A percentile compares a stretch with the other conserved stretches of the same genome.
Evolutionary conservation across 2,888 invertebrate species (phyloP).

Genomic region (Nudaria mundana): DNA sequence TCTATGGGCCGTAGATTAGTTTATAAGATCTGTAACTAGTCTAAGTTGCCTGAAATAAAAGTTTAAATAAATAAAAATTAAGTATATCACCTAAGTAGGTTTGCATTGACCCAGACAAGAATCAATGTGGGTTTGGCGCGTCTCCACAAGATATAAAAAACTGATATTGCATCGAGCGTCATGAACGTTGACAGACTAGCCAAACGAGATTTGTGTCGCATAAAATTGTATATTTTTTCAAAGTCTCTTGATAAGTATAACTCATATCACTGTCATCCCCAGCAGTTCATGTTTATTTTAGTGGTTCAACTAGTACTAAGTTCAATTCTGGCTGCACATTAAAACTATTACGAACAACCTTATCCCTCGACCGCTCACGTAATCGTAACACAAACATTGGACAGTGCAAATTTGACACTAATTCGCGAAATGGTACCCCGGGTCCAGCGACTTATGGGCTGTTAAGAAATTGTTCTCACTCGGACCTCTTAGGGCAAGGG

Average conservation of each 20-base stretch:
- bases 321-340: slow-evolving; percentile 19
- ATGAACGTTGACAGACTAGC: not conserved
- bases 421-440: slow-evolving; percentile 59
- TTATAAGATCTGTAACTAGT: too few relatives aligned
- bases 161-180: too few relatives aligned
- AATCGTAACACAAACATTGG: slow-evolving; percentile 17
- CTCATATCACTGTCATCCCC: too few relatives aligned
- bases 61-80: too few relatives aligned
- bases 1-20: too few relatives aligned
- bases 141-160: too few relatives aligned
- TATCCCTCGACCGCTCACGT: slow-evolving; percentile 15
- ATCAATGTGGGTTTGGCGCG: too few relatives aligned
- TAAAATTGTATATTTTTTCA: too few relatives aligned
- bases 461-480: slow-evolving; percentile 75
- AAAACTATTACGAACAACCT: slow-evolving; percentile 11
- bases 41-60: too few relatives aligned
- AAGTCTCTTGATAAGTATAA: not conserved
- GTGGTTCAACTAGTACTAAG: slow-evolving; percentile 8
- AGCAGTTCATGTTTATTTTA: not conserved
- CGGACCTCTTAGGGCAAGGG: slow-evolving; percentile 37
- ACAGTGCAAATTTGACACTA: slow-evolving; percentile 59
- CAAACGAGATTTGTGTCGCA: too few relatives aligned
- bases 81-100: too few relatives aligned
- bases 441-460: slow-evolving; percentile 64
- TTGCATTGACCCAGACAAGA: too few relatives aligned